Conservation (phyloP, 1,140 invertebrate genomes). For the Zophobas atratus region DNA sequence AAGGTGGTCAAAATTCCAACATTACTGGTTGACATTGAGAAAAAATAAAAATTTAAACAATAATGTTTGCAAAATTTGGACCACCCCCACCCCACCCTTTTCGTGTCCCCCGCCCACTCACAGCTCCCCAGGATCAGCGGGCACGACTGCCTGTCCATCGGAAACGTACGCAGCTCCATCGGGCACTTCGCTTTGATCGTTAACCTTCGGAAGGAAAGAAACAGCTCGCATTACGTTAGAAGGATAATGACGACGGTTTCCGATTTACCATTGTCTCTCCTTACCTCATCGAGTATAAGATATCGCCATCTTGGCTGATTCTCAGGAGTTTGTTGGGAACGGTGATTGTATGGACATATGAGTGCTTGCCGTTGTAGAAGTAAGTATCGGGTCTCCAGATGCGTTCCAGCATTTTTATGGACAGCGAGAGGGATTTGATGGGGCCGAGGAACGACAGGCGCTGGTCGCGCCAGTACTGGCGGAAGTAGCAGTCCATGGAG, state of each 20-base stretch:
- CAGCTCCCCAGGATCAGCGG: slow-evolving; percentile 95
- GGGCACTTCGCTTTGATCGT: slow-evolving; percentile 98
- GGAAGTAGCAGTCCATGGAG: slow-evolving; percentile 97
- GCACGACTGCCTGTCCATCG: slow-evolving; percentile 96
- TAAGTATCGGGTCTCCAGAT: slow-evolving; percentile 95
- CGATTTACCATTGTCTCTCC: slow-evolving; percentile 22
- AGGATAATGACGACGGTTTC: slow-evolving; percentile 8
- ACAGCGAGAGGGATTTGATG: slow-evolving; percentile 86
- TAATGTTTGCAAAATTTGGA: background rate
- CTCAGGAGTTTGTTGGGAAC: slow-evolving; percentile 94
- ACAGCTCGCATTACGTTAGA: background rate
- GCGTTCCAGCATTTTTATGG: slow-evolving; percentile 92
- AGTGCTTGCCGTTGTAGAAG: slow-evolving; percentile 89
- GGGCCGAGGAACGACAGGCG: slow-evolving; percentile 87
- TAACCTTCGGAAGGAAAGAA: slow-evolving; percentile 76
- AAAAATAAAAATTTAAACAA: too few relatives aligned
- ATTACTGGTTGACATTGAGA: too few relatives aligned
- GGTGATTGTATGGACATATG: slow-evolving; percentile 92
- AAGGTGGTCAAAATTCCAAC: too few relatives aligned
- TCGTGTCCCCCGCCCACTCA: slow-evolving; percentile 74
- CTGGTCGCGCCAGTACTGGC: slow-evolving; percentile 90
- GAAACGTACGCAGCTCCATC: slow-evolving; percentile 97
- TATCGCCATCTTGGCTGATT: slow-evolving; percentile 90
- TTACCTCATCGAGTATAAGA: slow-evolving; percentile 95
- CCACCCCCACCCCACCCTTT: background rate